Percentiles rank a stretch among this genome's conserved stretches.
phyloP scores from a whole-genome alignment of 2,113 vertebrate genomes.

The Nicator chloris region DNA sequence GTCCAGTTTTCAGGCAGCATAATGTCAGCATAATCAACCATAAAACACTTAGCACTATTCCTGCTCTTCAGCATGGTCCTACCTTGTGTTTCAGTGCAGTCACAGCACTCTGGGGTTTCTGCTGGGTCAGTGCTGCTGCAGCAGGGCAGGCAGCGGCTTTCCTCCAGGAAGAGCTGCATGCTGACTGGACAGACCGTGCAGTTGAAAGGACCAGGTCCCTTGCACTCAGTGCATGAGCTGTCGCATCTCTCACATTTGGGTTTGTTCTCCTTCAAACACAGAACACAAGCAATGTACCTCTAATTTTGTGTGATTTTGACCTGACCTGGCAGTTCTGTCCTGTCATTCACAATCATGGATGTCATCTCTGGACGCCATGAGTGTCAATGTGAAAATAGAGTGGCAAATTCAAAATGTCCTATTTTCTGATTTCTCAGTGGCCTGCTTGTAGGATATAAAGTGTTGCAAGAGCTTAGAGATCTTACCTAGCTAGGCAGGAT shows the following conservation, averaged over 20 bases:
- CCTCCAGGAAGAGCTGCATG: conserved; percentile 72
- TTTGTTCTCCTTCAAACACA: conserved; percentile 30
- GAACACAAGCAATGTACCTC: not conserved
- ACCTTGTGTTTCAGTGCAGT: conserved; percentile 79
- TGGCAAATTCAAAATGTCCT: not conserved
- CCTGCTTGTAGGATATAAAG: not conserved
- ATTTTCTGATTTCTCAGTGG: not conserved
- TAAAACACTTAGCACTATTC: not conserved
- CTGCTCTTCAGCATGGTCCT: not conserved
- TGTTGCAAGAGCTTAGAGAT: not conserved
- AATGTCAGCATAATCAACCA: not conserved
- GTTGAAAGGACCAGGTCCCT: conserved; percentile 78
- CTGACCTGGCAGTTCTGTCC: not conserved
- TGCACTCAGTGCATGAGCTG: conserved; percentile 82
- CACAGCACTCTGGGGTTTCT: conserved; percentile 79
- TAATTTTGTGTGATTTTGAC: not conserved
- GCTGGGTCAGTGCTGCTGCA: conserved; percentile 52
- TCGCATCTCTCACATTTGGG: conserved; percentile 80
- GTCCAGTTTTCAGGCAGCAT: not conserved
- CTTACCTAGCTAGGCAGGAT: not conserved
- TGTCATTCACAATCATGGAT: not conserved
- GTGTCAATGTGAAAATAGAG: not conserved
- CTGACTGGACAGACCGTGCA: conserved; percentile 81
- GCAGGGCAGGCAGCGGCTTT: conserved; percentile 85
- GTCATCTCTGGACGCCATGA: not conserved